Evolutionary conservation across 2,797 vertebrate genomes (phyloP).

Genomic region (Microctenopoma steveboyesi): DNA sequence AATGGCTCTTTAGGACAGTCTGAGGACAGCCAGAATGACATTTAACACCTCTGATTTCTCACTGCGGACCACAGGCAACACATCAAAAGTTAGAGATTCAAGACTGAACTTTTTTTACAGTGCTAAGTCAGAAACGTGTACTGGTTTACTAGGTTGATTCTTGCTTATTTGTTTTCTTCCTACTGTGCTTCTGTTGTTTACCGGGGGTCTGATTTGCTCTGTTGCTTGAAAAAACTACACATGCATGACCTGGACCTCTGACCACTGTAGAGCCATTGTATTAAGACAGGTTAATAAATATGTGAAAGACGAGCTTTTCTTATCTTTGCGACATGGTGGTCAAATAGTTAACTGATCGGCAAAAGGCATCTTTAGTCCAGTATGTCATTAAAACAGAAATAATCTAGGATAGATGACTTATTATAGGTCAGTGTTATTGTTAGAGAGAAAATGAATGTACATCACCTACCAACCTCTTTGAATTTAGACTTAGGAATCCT

Average conservation of each 20-base stretch:
- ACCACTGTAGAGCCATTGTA: constrained; percentile 2
- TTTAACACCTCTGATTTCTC: background rate
- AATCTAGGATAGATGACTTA: background rate
- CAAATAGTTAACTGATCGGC: background rate
- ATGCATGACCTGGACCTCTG: background rate
- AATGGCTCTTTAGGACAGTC: background rate
- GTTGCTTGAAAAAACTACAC: constrained; percentile 2
- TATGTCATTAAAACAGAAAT: background rate
- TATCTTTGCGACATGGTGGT: background rate
- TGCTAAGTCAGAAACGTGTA: background rate
- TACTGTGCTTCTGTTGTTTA: background rate
- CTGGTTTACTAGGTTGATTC: background rate
- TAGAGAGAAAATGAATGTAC: background rate
- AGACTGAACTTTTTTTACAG: background rate
- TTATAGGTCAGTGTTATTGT: background rate
- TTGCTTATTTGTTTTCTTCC: background rate
- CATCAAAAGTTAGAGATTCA: background rate
- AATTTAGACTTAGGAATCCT: background rate
- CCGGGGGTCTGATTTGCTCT: constrained; percentile 5
- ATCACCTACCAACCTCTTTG: background rate
- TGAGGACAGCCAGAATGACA: background rate
- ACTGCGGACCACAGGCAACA: background rate
- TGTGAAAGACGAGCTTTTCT: constrained; percentile 1
- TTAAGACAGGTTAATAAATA: constrained; percentile 28
- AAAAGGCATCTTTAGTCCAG: background rate